phyloP scores from a whole-genome alignment of 2,113 vertebrate species.

The Miniopterus natalensis region DNA sequence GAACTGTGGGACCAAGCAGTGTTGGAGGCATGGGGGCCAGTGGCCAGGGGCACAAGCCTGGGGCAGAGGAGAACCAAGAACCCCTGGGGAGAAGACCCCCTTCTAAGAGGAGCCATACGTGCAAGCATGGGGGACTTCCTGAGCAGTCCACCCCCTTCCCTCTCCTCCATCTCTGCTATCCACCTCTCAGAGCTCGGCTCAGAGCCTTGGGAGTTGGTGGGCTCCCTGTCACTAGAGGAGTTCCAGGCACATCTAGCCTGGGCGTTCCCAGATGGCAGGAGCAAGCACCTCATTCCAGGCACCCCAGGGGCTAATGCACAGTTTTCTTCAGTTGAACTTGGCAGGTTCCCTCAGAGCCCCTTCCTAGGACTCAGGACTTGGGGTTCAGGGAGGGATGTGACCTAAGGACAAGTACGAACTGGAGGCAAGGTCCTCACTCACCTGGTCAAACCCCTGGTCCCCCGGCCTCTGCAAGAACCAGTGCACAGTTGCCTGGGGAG shows the following conservation, averaged over 20 bases:
- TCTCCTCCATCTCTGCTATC: neutral
- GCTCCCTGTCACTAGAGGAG: neutral
- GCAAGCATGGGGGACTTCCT: neutral
- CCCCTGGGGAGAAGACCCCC: neutral
- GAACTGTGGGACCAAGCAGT: neutral
- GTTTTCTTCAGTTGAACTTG: constrained; percentile 44
- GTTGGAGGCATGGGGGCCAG: neutral
- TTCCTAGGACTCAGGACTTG: neutral
- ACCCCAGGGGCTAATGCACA: neutral
- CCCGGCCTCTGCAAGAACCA: constrained; percentile 93
- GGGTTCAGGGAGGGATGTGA: neutral
- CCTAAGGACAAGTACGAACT: neutral
- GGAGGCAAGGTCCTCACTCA: constrained; percentile 77
- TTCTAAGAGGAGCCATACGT: neutral
- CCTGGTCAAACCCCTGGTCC: constrained; percentile 91
- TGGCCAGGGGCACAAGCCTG: neutral
- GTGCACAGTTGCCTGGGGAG: constrained; percentile 92
- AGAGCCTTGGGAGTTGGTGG: neutral
- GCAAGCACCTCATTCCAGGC: neutral
- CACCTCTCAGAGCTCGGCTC: neutral
- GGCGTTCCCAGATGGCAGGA: neutral
- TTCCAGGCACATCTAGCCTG: neutral
- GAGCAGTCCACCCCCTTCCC: neutral
- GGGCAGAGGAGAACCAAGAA: neutral
- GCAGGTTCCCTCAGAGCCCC: neutral